Evolutionary conservation across 2,888 invertebrate genomes (phyloP), one percentile per base, ranked within the genome.

Genomic region (Synanthedon vespiformis): DNA sequence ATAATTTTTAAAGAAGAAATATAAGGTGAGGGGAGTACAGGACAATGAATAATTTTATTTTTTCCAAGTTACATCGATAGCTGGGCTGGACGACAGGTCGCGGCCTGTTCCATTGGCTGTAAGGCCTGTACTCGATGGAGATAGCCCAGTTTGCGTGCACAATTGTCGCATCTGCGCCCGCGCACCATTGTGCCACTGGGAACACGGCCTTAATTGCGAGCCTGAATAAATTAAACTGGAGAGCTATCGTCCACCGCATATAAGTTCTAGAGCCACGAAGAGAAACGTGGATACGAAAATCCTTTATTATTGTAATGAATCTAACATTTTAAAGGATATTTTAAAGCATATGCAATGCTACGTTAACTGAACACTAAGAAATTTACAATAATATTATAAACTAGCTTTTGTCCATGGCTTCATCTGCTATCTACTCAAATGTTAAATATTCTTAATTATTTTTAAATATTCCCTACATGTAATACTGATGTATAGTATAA

Each of bases 161-260:
- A 80, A 85, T 82, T 83, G 84, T 83, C 77, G 74, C 83, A 78
- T 82, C 79, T 61, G 70, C 74, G 73, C 72, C 68, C 66, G 65
- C 72, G 72, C 72, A 69, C 71, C 77, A 82, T 84, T 84, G 85
- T 83, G 73, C 67, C 58, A 74, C 71, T 77, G 77, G 70, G 74
- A 78, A 83, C 84, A 84, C 72, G 72, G 74, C 83, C 83, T 83
- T 86, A 84, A 86, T 86, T 86, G 84, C 85, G 61, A 65, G 67
- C 67, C 65, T 65, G 86, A 77, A 85, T 86, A 84, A 86, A 86
- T 86, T 84, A 85, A 84, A 80, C 72, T 61, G 76, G 80, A 79
- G 78, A 74, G 71, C 73, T 75, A 75, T 76, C 80, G 70, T 70
- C 67, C 70, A 73, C 72, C 63, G 72, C 63, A 60, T 65, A 62